Evolutionary conservation across 2,113 vertebrate species (phyloP).

Genomic region (Silurus asotus): DNA sequence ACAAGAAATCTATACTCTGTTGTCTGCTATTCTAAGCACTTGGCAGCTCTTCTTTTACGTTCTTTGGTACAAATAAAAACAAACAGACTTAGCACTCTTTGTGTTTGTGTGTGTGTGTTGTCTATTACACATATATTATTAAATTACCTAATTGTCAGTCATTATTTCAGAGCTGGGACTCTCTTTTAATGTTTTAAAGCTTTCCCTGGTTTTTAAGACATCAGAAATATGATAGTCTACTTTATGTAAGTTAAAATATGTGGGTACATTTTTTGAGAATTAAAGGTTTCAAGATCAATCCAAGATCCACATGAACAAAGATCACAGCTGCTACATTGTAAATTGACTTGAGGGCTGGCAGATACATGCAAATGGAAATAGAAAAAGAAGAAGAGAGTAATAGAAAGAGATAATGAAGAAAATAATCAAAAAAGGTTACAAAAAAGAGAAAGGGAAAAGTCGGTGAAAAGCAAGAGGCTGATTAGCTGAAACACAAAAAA

Average conservation of each 20-base stretch:
- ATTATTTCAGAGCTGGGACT: background rate
- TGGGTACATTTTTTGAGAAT: background rate
- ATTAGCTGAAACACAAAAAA: background rate
- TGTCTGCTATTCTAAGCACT: conserved; percentile 43
- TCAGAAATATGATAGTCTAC: background rate
- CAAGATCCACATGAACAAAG: background rate
- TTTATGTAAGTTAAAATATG: background rate
- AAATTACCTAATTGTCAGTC: background rate
- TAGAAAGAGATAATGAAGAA: background rate
- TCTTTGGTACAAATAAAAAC: conserved; percentile 47
- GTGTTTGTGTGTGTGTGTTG: background rate
- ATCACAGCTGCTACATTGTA: background rate
- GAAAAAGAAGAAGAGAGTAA: background rate
- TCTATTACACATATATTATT: background rate
- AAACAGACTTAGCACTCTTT: conserved; percentile 29
- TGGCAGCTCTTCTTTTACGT: conserved; percentile 37
- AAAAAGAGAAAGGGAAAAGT: background rate
- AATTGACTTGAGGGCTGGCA: background rate
- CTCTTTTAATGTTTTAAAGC: background rate
- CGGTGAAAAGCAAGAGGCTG: background rate
- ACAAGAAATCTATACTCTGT: conserved; percentile 54
- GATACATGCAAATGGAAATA: background rate
- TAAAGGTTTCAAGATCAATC: background rate
- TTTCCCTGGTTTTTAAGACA: background rate
- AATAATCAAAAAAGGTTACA: background rate